A percentile compares a stretch with the other conserved stretches of the same genome.
Conservation (phyloP, 2,797 vertebrate genomes). For the Phyllotis vaccarum region DNA sequence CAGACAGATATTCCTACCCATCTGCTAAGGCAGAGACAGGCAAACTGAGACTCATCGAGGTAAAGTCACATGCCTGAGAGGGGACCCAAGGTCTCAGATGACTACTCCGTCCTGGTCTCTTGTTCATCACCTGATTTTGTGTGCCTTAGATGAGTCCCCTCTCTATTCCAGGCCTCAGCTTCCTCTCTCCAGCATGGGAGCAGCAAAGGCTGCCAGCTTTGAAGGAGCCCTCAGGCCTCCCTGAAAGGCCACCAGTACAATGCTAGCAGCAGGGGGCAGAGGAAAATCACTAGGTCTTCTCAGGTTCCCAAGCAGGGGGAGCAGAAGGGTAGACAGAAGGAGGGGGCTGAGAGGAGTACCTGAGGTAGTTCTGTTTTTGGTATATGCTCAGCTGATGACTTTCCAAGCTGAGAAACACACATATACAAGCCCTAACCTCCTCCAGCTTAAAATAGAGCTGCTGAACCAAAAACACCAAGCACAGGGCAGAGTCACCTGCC, state of each 20-base stretch:
- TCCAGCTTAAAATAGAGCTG: slow-evolving; percentile 88
- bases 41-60: background rate
- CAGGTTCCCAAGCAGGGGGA: background rate
- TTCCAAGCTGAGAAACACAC: slow-evolving; percentile 86
- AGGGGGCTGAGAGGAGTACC: background rate
- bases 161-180: background rate
- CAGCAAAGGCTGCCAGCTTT: background rate
- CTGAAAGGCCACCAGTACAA: fast-evolving
- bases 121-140: background rate
- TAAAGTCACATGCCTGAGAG: background rate
- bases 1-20: background rate
- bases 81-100: background rate
- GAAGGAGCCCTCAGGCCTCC: background rate
- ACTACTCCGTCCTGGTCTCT: background rate
- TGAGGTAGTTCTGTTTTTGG: slow-evolving; percentile 81
- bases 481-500: slow-evolving; percentile 75
- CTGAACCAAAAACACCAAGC: slow-evolving; percentile 79
- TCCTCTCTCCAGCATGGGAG: background rate
- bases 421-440: slow-evolving; percentile 74
- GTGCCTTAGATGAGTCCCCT: background rate
- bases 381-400: slow-evolving; percentile 83
- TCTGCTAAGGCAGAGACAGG: background rate
- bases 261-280: background rate
- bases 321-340: background rate
- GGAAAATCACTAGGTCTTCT: slow-evolving; percentile 68